A percentile compares a stretch with the other conserved stretches of the same genome.
phyloP scores from a whole-genome alignment of 2,113 vertebrate genomes.

The Zosterops japonicus region DNA sequence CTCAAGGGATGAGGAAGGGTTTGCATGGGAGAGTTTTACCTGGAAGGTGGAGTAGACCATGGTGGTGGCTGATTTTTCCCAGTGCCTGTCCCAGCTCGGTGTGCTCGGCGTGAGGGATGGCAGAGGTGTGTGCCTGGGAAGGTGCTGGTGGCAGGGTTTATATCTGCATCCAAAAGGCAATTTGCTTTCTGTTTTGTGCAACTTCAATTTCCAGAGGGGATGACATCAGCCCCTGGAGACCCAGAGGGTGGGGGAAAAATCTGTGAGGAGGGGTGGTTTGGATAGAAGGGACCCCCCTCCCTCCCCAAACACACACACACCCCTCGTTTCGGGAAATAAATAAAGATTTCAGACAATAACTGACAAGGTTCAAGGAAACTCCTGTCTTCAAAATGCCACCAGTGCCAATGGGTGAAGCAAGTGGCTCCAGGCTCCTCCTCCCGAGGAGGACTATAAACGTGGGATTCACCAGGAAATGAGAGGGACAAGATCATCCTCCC shows the following conservation, averaged over 20 bases:
- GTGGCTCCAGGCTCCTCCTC: slow-evolving; percentile 37
- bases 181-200: slow-evolving; percentile 41
- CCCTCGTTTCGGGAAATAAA: slow-evolving; percentile 4
- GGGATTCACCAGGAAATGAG: slow-evolving; percentile 64
- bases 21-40: background rate
- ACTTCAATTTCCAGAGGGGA: slow-evolving; percentile 35
- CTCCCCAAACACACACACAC: too few species aligned
- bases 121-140: slow-evolving; percentile 33
- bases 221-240: slow-evolving; percentile 61
- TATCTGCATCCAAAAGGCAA: slow-evolving; percentile 58
- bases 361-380: slow-evolving; percentile 25
- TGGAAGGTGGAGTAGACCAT: slow-evolving; percentile 59
- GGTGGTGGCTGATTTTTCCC: background rate
- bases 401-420: slow-evolving; percentile 60
- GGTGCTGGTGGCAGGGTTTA: slow-evolving; percentile 51
- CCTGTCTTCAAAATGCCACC: background rate
- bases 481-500: slow-evolving; percentile 58
- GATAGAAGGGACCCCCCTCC: background rate
- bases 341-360: slow-evolving; percentile 10
- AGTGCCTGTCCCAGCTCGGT: background rate
- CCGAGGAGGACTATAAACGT: slow-evolving; percentile 55
- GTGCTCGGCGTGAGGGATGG: background rate
- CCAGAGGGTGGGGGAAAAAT: slow-evolving; percentile 50
- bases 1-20: background rate
- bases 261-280: slow-evolving; percentile 1